Evolutionary conservation across 2,888 invertebrate genomes (phyloP).

Genomic region (Eretmocerus hayati): DNA sequence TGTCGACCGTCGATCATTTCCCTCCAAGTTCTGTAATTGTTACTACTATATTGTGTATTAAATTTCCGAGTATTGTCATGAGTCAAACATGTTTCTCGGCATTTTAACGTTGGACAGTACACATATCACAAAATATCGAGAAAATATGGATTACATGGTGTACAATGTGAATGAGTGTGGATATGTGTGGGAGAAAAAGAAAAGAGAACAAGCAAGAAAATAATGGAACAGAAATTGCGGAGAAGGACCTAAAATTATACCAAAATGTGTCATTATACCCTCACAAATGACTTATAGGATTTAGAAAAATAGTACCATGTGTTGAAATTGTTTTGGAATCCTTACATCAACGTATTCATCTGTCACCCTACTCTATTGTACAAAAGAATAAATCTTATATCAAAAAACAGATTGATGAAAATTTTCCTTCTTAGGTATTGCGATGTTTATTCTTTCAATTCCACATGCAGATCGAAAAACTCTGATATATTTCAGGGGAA

Average conservation of each 20-base stretch:
- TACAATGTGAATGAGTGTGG: no score
- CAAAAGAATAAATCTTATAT: conserved; percentile 25
- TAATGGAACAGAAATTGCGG: neutral
- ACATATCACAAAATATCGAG: conserved; percentile 25
- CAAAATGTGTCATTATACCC: conserved; percentile 10
- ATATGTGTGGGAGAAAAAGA: no score
- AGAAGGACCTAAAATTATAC: conserved; percentile 8
- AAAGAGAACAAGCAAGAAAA: no score
- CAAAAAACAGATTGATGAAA: conserved; percentile 6
- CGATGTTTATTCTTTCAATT: no score
- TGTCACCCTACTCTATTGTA: conserved; percentile 25
- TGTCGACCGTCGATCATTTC: no score
- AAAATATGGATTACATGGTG: no score
- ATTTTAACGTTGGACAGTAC: conserved; percentile 33
- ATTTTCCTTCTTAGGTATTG: no score
- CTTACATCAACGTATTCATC: conserved; percentile 29
- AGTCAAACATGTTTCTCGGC: conserved; percentile 28
- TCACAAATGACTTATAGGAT: conserved; percentile 24
- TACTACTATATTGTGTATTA: no score
- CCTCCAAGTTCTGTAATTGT: no score
- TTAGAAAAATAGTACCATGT: conserved; percentile 27
- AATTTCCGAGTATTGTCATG: no score
- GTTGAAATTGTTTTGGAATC: conserved; percentile 30
- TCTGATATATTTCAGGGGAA: no score
- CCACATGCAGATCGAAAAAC: no score